These are phyloP conservation scores for Acrocephalus kingi DNA, from an alignment of 2,113 vertebrate species.

Conservation along the genomic window DNA sequence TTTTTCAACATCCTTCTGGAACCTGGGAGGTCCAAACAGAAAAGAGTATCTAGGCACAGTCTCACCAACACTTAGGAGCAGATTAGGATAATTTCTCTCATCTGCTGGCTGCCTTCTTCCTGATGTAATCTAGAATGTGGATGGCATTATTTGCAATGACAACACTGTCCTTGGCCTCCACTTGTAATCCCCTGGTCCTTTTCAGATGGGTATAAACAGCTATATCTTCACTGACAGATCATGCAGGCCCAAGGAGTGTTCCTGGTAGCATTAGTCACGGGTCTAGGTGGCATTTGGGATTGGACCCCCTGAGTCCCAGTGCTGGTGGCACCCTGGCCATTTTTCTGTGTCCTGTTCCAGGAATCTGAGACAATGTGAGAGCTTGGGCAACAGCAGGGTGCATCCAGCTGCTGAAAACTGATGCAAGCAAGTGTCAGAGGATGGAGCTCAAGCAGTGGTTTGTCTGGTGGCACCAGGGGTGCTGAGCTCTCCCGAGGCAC, in stretches of 20 bases:
- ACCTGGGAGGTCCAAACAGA: background rate
- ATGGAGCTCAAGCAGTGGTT: background rate
- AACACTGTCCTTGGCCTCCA: background rate
- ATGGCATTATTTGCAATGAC: background rate
- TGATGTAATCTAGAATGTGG: background rate
- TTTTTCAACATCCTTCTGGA: background rate
- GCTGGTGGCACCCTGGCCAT: background rate
- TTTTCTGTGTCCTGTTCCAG: background rate
- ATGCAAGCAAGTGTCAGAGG: background rate
- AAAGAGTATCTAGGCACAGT: background rate
- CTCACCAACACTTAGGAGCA: background rate
- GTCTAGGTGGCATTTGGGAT: background rate
- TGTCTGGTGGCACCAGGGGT: background rate
- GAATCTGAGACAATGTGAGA: background rate
- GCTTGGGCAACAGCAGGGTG: background rate
- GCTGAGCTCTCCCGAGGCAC: background rate
- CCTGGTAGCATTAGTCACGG: background rate
- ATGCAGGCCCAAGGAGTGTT: background rate
- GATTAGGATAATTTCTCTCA: background rate
- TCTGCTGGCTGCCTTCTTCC: background rate
- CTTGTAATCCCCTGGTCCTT: background rate
- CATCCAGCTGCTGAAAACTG: background rate
- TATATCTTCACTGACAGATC: background rate
- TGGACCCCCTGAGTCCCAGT: background rate
- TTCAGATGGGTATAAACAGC: background rate